Base-by-base conservation (phyloP, 2,888 invertebrate genomes). In the Dichetophora obliterata region DNA sequence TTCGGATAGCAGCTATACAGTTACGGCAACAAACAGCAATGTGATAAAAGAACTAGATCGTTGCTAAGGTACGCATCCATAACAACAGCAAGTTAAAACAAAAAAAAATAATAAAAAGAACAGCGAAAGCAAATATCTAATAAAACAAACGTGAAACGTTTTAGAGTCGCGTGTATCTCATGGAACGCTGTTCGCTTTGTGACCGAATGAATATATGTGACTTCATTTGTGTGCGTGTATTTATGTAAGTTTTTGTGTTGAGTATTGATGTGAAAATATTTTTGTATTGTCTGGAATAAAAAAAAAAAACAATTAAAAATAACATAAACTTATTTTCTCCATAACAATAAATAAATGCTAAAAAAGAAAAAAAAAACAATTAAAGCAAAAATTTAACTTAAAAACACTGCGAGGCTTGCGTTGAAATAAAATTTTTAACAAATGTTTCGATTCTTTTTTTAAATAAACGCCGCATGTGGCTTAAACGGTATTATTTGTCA, bases 71-170 rank as follows among this genome's bases (percentile, higher is more conserved):
- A 48, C 72, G 24, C 11, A 72, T 59, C 27, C 24, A 24, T 22
- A 22, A 66, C 34, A 66, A 66, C 37, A 63, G 14, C 63, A 27
- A 63, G 34, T 63, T 61, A 14, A 63, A 63, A 54, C 1, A 11
- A 52, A 54, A 72, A 14, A 61, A 24, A 74, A 66, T 9, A 66
- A 24, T 1, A 59, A 34, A 54, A 52, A 31, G 37, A 72, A 43
- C 22, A 31, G 19, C 34, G 14, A 52, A 54, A 22, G 22, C 14
- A 66, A 43, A 54, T 66, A 63, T 16, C n/a, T 54, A 54, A 65
- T 27, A 73, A 43, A 73, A 73, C 50, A 37, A 72, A 54, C 66
- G 74, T 74, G 74, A 52, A 66, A 37, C 72, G 48, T 24, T 72
- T 72, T 61, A 72, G 48, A 54, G 74, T 66, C 65, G 74, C 66